Base-by-base conservation (phyloP, 2,113 vertebrate genomes). In the Bucco capensis region DNA sequence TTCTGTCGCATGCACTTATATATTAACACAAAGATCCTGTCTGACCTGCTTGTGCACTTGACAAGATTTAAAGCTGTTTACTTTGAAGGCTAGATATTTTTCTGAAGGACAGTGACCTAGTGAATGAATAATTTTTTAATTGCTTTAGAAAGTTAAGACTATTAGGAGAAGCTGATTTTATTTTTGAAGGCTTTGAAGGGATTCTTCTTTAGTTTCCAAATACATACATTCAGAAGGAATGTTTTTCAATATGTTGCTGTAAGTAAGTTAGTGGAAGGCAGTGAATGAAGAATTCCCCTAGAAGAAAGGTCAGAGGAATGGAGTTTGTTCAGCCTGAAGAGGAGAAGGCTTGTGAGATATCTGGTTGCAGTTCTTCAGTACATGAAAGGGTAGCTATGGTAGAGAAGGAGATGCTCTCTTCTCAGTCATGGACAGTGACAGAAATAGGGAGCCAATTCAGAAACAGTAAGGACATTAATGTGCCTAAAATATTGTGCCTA, bases 21-120 rank as follows among this genome's bases (percentile, higher is more conserved):
- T 71, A 38, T 40, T 66, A 24, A 54, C 30, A 80, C 22, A 53
- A 10, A 54, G 40, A 24, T 87, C 0, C 0, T 71, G 27, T 72
- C 66, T 47, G 50, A 86, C 38, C 54, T 78, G 51, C 44, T 84
- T 70, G 58, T 82, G 67, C 62, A 72, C 54, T 84, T 89, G 30
- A 82, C 44, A 78, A 89, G 65, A 90, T 86, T 91, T 92, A 86
- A 78, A 92, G 64, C n/a, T 92, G 51, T 94, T 96, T 94, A 88
- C 79, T 92, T 85, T 74, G 60, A 93, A 90, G 85, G 69, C 40
- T 86, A 66, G 44, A 24, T 71, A 62, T 71, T 88, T 77, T 91
- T 70, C 22, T 87, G 38, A 95, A 95, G 60, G 40, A 90, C 76
- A 18, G 61, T 94, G 77, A 90, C 81, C 67, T 82, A 80, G 57